Conservation (phyloP, 2,797 vertebrate species). For the Crenichthys baileyi region DNA sequence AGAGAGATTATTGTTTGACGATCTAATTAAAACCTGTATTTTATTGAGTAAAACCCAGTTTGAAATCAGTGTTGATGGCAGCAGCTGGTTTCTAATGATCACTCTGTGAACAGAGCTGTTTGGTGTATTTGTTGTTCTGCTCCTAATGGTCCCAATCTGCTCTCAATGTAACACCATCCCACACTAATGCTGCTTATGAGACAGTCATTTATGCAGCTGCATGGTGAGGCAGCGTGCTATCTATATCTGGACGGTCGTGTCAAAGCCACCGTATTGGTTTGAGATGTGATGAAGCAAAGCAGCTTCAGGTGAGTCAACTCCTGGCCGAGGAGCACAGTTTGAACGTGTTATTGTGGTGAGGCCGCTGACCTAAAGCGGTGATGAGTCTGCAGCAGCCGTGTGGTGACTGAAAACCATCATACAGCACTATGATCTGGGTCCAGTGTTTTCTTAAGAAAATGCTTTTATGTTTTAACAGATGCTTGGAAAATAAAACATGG, state of each 20-base stretch:
- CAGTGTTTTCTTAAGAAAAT: neutral
- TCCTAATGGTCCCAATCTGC: slow-evolving; percentile 29
- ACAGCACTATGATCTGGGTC: no score
- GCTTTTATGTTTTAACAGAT: neutral
- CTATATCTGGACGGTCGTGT: neutral
- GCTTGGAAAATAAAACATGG: neutral
- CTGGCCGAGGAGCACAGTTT: slow-evolving; percentile 1
- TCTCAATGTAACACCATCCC: slow-evolving; percentile 23
- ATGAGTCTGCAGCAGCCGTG: neutral
- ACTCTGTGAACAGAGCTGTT: neutral
- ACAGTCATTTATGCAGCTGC: neutral
- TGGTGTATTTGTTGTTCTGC: slow-evolving; percentile 33
- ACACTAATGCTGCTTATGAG: slow-evolving; percentile 23
- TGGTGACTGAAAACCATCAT: no score
- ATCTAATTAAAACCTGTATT: neutral
- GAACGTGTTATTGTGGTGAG: slow-evolving; percentile 3
- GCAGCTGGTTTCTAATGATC: neutral
- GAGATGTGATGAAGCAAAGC: neutral
- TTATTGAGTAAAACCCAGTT: neutral
- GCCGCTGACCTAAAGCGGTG: neutral
- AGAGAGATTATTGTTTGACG: no score
- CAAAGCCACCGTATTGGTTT: neutral
- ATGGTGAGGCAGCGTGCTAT: neutral
- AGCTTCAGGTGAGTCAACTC: neutral
- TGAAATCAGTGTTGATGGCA: slow-evolving; percentile 8